Evolutionary conservation across 2,888 invertebrate species (phyloP), one percentile per base, ranked within the genome.

Genomic region (Norana najaformis): DNA sequence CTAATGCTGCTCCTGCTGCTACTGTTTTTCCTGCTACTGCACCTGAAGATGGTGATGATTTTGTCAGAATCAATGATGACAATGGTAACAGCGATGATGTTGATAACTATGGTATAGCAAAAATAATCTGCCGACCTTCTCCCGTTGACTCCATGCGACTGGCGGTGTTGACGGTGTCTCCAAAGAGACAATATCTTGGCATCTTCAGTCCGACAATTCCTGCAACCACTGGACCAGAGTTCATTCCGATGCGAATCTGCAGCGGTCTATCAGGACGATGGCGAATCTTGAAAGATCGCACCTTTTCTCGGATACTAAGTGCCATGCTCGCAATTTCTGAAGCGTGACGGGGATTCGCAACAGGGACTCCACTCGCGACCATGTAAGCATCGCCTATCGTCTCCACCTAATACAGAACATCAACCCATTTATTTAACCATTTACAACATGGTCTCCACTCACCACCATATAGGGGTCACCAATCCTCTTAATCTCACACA

Each of bases 331-430:
- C 92, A 13, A 93, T 92, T 88, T 93, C 92, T 6, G 91, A 89
- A 23, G 92, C 92, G 88, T 93, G 93, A 30, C 88, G 39, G 1
- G 90, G 90, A 89, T 90, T 91, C 20, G 89, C 69, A 34, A 89
- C 90, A 2, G 93, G 93, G 16, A 93, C 90, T 23, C 93, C 93
- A 88, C 92, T 93, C 53, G 91, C 93, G 0, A 92, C 92, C 92
- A 92, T 91, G 95, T 94, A 94, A 5, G 90, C 90, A 38, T 90
- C 90, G 23, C 90, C 90, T 11, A 90, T 90, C 91, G 95, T 94
- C 47, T 90, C 90, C 13, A 90, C 90, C 90, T 90, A 5, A 97
- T 34, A 8, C 0, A 5, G 97, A 37, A 36, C 23, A 69, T 18
- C 30, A 30, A 69, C n/a, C n/a, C n/a, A n/a, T n/a, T n/a, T n/a